A percentile compares a stretch with the other conserved stretches of the same genome.
Conservation (phyloP, 2,888 invertebrate species). For the Hirtodrosophila confusa region DNA sequence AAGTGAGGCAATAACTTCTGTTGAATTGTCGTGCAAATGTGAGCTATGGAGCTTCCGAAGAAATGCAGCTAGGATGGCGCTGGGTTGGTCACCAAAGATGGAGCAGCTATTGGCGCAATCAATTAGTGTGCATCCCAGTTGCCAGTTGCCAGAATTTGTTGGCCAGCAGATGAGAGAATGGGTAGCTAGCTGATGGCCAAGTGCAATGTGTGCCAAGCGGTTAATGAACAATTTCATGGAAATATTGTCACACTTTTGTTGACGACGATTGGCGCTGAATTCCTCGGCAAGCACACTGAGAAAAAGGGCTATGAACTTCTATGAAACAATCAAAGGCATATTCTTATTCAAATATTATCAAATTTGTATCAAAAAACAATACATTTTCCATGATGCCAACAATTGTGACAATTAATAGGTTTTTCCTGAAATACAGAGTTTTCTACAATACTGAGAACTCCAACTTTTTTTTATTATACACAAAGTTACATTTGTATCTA, state of each 20-base stretch:
- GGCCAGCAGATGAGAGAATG: conserved; percentile 15
- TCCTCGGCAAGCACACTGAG: conserved; percentile 46
- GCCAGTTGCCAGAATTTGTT: conserved; percentile 66
- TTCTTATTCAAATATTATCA: too few relatives aligned
- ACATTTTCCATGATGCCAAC: too few relatives aligned
- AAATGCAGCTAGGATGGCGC: conserved; percentile 64
- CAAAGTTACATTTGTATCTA: too few relatives aligned
- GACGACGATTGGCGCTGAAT: conserved; percentile 71
- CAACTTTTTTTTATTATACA: too few relatives aligned
- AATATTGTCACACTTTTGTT: conserved; percentile 78
- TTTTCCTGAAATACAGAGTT: too few relatives aligned
- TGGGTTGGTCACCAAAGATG: conserved; percentile 19
- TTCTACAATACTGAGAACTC: too few relatives aligned
- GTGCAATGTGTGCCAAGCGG: conserved; percentile 79
- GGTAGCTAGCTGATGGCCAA: conserved; percentile 45
- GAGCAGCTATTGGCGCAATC: conserved; percentile 59
- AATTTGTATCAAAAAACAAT: too few relatives aligned
- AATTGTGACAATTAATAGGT: too few relatives aligned
- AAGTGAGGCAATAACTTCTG: conserved; percentile 63
- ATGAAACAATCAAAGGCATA: too few relatives aligned
- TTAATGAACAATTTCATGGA: conserved; percentile 79
- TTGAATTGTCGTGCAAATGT: conserved; percentile 78
- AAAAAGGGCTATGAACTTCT: too few relatives aligned
- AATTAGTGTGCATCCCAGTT: conserved; percentile 61
- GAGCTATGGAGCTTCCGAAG: conserved; percentile 76